Evolutionary conservation across 2,888 invertebrate genomes (phyloP).

Genomic region (Nezara viridula): DNA sequence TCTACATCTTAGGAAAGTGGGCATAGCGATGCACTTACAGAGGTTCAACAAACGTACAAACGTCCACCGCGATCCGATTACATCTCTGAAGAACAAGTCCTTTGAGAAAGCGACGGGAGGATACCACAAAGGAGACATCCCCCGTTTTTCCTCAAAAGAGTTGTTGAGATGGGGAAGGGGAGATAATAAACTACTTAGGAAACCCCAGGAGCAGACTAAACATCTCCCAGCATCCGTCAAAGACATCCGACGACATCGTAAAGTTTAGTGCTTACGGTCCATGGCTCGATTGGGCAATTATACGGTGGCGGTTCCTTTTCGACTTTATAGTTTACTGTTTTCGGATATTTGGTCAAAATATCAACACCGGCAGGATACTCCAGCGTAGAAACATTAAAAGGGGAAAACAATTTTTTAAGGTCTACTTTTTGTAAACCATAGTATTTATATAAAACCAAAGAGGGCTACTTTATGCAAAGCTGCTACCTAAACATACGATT

Average conservation of each 20-base stretch:
- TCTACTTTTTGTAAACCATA: not conserved
- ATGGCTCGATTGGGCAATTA: not conserved
- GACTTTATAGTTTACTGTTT: slow-evolving; percentile 4
- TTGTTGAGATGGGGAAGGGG: not conserved
- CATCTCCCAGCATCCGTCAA: not conserved
- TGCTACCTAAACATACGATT: not conserved
- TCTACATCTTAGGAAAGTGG: too few relatives aligned
- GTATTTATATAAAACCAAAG: not conserved
- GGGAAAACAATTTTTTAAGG: not conserved
- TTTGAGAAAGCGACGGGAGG: not conserved
- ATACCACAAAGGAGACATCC: slow-evolving; percentile 32
- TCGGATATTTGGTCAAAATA: slow-evolving; percentile 39
- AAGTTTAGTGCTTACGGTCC: slow-evolving; percentile 1
- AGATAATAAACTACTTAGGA: slow-evolving; percentile 43
- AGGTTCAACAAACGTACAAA: not conserved
- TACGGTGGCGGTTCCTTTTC: not conserved
- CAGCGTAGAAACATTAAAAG: not conserved
- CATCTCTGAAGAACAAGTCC: not conserved
- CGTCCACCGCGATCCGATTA: not conserved
- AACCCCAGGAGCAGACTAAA: slow-evolving; percentile 16
- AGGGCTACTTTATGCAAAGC: not conserved
- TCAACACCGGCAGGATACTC: slow-evolving; percentile 10
- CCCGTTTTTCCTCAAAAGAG: slow-evolving; percentile 1
- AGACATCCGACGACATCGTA: slow-evolving; percentile 46
- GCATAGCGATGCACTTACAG: not conserved